A percentile compares a stretch with the other conserved stretches of the same genome.
Evolutionary conservation across 92 coral and sea anemone genomes (phyloP).

Genomic region (Micromussa lordhowensis): DNA sequence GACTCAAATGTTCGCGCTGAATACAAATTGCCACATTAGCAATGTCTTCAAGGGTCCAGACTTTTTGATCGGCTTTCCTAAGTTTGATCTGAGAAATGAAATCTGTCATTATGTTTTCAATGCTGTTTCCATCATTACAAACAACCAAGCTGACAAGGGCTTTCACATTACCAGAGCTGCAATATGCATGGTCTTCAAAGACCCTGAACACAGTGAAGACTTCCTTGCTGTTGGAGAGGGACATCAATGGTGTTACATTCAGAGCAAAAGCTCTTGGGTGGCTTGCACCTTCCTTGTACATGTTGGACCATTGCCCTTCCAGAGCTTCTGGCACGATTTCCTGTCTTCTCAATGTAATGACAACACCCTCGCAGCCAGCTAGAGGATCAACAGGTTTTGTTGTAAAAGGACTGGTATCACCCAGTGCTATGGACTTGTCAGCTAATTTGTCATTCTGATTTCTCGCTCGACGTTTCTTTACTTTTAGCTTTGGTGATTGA

Average conservation of each 20-base stretch:
- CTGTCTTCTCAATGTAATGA: conserved; percentile 24
- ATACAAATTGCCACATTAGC: conserved; percentile 9
- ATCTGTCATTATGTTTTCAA: neutral
- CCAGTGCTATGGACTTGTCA: neutral
- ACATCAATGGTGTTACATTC: conserved; percentile 28
- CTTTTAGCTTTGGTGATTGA: neutral
- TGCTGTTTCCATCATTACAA: neutral
- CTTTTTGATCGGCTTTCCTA: neutral
- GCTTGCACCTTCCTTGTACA: conserved; percentile 64
- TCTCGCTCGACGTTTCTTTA: conserved; percentile 12
- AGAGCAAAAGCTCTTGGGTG: conserved; percentile 62
- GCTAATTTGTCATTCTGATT: neutral
- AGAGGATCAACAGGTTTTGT: neutral
- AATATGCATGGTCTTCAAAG: neutral
- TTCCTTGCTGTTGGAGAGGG: conserved; percentile 2
- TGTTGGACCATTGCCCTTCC: conserved; percentile 49
- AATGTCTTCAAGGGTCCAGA: conserved; percentile 40
- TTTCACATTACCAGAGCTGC: neutral
- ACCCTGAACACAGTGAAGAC: conserved; percentile 16
- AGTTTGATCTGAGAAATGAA: conserved; percentile 16
- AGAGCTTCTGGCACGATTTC: conserved; percentile 49
- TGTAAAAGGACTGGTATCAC: neutral
- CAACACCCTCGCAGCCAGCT: neutral
- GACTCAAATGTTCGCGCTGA: neutral
- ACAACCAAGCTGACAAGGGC: conserved; percentile 19